Percentiles rank a stretch among this genome's conserved stretches.
Conservation (phyloP, 2,888 invertebrate species). For the Drosophila neutralis region DNA sequence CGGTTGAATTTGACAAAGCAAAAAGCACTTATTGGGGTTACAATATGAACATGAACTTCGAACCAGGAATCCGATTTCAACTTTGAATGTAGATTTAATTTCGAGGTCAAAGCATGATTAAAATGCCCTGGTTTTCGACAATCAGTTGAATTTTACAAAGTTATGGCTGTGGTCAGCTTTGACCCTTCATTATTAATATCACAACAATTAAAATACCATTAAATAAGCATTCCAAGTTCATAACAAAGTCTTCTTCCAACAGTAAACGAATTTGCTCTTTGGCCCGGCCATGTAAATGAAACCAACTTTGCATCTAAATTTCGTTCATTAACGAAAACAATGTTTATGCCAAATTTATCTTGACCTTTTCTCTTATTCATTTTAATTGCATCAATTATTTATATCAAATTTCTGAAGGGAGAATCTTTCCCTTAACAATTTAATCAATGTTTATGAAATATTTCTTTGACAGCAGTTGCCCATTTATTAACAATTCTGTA, state of each 20-base stretch:
- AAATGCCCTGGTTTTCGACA: background rate
- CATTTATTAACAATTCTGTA: background rate
- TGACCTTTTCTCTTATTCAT: background rate
- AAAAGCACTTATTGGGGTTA: background rate
- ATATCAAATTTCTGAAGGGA: background rate
- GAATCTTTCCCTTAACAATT: background rate
- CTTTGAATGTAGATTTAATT: background rate
- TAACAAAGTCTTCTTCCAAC: background rate
- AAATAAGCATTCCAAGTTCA: background rate
- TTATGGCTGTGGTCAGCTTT: background rate
- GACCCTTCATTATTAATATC: background rate
- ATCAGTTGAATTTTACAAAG: background rate
- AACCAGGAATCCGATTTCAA: background rate
- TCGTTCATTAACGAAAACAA: background rate
- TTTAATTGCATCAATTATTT: conserved; percentile 4
- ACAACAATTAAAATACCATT: background rate
- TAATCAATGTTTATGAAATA: conserved; percentile 5
- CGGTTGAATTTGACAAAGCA: background rate
- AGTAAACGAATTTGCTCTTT: background rate
- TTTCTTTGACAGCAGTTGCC: background rate
- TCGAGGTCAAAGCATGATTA: background rate
- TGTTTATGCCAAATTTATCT: background rate
- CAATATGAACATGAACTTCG: background rate
- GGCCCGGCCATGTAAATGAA: background rate
- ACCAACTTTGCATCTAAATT: background rate